A percentile compares a stretch with the other conserved stretches of the same genome.
These are phyloP conservation scores for Lepidocyrtoides sp. DNA, from an alignment of 2,888 invertebrate genomes.

Conservation along the genomic window DNA sequence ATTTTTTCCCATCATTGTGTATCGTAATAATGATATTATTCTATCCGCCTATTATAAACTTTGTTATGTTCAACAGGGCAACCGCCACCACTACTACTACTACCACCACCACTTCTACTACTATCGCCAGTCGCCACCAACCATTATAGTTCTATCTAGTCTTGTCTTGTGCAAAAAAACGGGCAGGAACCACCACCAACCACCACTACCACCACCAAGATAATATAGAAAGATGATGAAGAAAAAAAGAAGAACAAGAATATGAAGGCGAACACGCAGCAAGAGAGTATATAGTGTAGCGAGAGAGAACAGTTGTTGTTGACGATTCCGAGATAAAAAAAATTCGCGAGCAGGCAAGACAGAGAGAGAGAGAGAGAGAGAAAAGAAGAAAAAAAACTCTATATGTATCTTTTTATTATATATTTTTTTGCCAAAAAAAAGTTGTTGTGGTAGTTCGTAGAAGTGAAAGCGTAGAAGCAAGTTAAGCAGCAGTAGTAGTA, in stretches of 20 bases:
- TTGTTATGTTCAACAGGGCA: constrained; percentile 60
- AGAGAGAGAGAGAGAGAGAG: neutral
- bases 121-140: neutral
- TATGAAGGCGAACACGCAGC: neutral
- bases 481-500: no score
- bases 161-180: neutral
- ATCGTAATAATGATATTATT: constrained; percentile 45
- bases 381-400: neutral
- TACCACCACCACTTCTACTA: neutral
- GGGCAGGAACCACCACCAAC: neutral
- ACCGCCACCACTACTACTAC: neutral
- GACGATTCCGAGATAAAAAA: neutral
- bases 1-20: constrained; percentile 19
- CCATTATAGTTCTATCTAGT: no score
- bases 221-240: neutral
- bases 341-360: neutral
- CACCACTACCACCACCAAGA: neutral
- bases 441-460: constrained; percentile 15
- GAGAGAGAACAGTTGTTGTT: constrained; percentile 35
- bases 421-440: neutral
- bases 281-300: no score
- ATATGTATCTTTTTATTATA: constrained; percentile 27
- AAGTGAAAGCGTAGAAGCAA: no score
- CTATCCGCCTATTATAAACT: constrained; percentile 41
- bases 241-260: constrained; percentile 19